Evolutionary conservation across 2,113 vertebrate species (phyloP), one percentile per base, ranked within the genome.

Genomic region (Eclectus roratus): DNA sequence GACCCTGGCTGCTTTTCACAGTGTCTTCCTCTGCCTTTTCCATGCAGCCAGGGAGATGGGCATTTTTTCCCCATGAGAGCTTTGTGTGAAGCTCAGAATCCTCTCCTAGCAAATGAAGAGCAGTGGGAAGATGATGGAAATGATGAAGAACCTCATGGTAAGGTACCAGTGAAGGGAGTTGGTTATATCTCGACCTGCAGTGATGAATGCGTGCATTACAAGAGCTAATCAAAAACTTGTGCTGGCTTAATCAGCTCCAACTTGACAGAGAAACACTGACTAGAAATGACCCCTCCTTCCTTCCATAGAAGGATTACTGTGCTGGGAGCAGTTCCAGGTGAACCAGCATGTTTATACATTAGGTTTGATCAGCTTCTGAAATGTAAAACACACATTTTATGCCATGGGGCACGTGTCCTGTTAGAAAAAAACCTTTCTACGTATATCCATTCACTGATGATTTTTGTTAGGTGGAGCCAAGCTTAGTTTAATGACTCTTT

Each of bases 21-120:
- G 46, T 15, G 52, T 61, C 52, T 91, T n/a, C 84, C 49, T 79
- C 17, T 94, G 61, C 41, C 33, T 94, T 86, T 17, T 64, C 71
- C 87, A 7, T 47, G 47, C 95, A 99, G 99, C 96, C 98, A 98
- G 93, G 99, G 99, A 2, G 99, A 99, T 73, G 99, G 99, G 55
- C 99, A 99, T 60, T 99, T 98, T 39, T 99, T 99, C 97, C 98
- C 99, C 18, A 97, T 99, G 97, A 98, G 98, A 95, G 97, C 97
- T 66, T 93, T 97, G 46, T 98, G 93, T 83, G 99, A 99, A 89
- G 98, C 98, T 49, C 98, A 93, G 74, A 99, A 99, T 81, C 99
- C 99, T 20, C 96, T 99, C 76, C 97, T 99, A 88, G 98, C 98
- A 79, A 98, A 98, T 49, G 99, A 99, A 95, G 98, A 99, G 94